Evolutionary conservation across 2,888 invertebrate genomes (phyloP).

Genomic region (Drosophila melanocephala): DNA sequence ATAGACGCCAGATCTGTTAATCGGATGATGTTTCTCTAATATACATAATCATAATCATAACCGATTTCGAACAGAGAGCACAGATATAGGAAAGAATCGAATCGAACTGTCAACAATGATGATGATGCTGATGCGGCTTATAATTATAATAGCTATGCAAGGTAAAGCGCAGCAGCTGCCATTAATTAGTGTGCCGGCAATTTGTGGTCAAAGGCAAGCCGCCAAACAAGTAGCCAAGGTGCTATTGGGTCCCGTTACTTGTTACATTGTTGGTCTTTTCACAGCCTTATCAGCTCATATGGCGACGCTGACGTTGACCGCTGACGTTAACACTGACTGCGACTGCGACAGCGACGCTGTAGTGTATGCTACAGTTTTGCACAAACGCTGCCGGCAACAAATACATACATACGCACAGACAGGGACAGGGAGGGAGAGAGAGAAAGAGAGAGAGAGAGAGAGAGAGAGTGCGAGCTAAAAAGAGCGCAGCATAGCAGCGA

Average conservation of each 20-base stretch:
- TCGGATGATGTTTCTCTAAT: not conserved
- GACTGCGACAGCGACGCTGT: slow-evolving; percentile 26
- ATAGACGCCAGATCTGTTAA: not conserved
- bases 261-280: slow-evolving; percentile 51
- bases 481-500: slow-evolving; percentile 14
- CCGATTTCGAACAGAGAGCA: not conserved
- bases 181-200: slow-evolving; percentile 55
- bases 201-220: slow-evolving; percentile 39
- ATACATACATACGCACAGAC: slow-evolving; percentile 4
- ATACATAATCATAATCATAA: not conserved
- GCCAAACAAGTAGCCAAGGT: not conserved
- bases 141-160: slow-evolving; percentile 14
- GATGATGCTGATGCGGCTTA: slow-evolving; percentile 7
- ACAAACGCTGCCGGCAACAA: slow-evolving; percentile 7
- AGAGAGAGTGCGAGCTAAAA: slow-evolving; percentile 1
- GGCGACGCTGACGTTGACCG: slow-evolving; percentile 25
- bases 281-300: slow-evolving; percentile 47
- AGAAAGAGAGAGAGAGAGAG: slow-evolving; percentile 1
- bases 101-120: slow-evolving; percentile 10
- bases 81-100: slow-evolving; percentile 8
- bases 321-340: slow-evolving; percentile 5
- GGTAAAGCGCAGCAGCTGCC: slow-evolving; percentile 27
- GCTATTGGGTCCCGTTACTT: slow-evolving; percentile 36
- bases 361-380: slow-evolving; percentile 56
- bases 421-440: too few species aligned